These are phyloP conservation scores for Labeo catla DNA, from an alignment of 2,113 vertebrate genomes.

Conservation along the genomic window DNA sequence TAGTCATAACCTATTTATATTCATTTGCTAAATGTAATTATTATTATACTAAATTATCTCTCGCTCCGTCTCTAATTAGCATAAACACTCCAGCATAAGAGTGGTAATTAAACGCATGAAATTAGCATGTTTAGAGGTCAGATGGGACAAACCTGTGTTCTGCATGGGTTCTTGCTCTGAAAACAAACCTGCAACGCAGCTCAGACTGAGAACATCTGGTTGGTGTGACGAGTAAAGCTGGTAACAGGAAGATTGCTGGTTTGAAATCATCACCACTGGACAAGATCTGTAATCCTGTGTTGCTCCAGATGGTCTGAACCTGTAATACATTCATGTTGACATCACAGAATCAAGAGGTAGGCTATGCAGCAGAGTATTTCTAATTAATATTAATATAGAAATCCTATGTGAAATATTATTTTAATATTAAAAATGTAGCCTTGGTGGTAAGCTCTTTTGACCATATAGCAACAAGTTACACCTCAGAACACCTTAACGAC, in stretches of 20 bases:
- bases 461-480: background rate
- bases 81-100: background rate
- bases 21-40: background rate
- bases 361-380: background rate
- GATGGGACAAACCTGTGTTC: background rate
- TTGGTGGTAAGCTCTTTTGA: background rate
- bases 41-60: background rate
- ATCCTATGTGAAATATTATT: background rate
- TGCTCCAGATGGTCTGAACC: background rate
- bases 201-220: background rate
- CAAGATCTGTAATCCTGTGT: background rate
- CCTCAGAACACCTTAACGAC: background rate
- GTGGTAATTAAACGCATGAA: background rate
- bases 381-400: background rate
- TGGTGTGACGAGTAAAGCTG: constrained; percentile 5
- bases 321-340: background rate
- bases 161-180: background rate
- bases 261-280: background rate
- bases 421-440: background rate
- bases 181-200: background rate
- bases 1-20: background rate
- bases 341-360: background rate
- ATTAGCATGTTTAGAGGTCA: background rate
- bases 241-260: background rate
- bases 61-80: background rate